Base-by-base conservation (phyloP, 2,113 vertebrate species). In the Pholis gunnellus region DNA sequence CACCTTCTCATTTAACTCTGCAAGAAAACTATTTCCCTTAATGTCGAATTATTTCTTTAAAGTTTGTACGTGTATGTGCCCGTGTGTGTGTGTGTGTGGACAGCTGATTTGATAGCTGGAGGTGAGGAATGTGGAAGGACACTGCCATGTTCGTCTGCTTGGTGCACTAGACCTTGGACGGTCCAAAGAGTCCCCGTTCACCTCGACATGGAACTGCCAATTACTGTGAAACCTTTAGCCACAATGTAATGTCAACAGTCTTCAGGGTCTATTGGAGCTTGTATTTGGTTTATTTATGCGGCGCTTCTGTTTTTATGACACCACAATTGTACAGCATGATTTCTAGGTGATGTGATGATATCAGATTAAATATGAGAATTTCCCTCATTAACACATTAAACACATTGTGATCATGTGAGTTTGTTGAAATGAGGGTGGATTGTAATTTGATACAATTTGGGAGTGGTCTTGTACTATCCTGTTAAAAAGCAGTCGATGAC, bases 61-160 rank as follows among this genome's bases (percentile, higher is more conserved):
- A 59, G 60, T 38, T 18, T n/a, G 3, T 4, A 6, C 1, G 29
- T n/a, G 6, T 9, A 8, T 74, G 59, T 79, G 31, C 25, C 1
- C 34, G 34, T 50, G 17, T 25, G 52, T 74, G 75, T 46, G 20
- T 9, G 22, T 56, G 31, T 31, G 31, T 31, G 31, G 63, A 13
- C 42, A 63, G 38, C 50, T 81, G 78, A 74, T 88, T 83, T 88
- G 68, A 91, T 80, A 27, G 50, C 22, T 70, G 59, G 72, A 84
- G 78, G 87, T 91, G 86, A 84, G 87, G 87, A 88, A 93, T 88
- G 82, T 91, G 64, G 68, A 87, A 56, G 27, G 89, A 36, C 22
- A 9, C 67, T 82, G 85, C 22, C 68, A 90, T 82, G 67, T 86
- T 83, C 79, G 54, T 78, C 57, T 78, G 56, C 57, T 63, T 50